Conservation (phyloP, 1,140 invertebrate species). For the Prorops nasuta region DNA sequence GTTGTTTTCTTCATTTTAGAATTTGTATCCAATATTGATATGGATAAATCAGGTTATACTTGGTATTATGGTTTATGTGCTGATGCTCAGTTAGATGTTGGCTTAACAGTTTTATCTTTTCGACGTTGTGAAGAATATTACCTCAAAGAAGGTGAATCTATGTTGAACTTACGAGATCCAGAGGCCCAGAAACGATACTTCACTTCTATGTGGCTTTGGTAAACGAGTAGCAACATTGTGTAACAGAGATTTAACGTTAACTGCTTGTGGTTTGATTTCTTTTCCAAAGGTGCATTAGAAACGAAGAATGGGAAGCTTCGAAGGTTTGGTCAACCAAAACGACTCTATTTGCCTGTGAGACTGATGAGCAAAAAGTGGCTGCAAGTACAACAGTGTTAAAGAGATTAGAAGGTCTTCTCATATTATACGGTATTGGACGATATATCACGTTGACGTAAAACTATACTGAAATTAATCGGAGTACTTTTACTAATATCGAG, state of each 20-base stretch:
- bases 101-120: slow-evolving; percentile 43
- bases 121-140: slow-evolving; percentile 47
- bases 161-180: slow-evolving; percentile 38
- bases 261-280: slow-evolving; percentile 3
- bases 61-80: slow-evolving; percentile 57
- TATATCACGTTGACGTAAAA: too few relatives aligned
- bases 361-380: slow-evolving; percentile 34
- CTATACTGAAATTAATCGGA: neutral
- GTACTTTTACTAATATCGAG: neutral
- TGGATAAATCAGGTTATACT: slow-evolving; percentile 52
- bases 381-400: slow-evolving; percentile 39
- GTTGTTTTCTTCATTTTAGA: slow-evolving; percentile 25
- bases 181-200: slow-evolving; percentile 45
- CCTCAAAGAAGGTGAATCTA: slow-evolving; percentile 40
- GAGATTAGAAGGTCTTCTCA: slow-evolving; percentile 42
- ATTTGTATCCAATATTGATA: slow-evolving; percentile 41
- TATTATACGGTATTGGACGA: slow-evolving; percentile 49
- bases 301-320: slow-evolving; percentile 43
- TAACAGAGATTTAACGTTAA: too few relatives aligned
- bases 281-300: slow-evolving; percentile 41
- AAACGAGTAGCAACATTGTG: neutral
- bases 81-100: slow-evolving; percentile 55
- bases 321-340: slow-evolving; percentile 35
- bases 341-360: slow-evolving; percentile 7
- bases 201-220: slow-evolving; percentile 52